These are phyloP conservation scores for Tetranychus piercei DNA, from an alignment of 2,888 invertebrate genomes.

Conservation along the genomic window DNA sequence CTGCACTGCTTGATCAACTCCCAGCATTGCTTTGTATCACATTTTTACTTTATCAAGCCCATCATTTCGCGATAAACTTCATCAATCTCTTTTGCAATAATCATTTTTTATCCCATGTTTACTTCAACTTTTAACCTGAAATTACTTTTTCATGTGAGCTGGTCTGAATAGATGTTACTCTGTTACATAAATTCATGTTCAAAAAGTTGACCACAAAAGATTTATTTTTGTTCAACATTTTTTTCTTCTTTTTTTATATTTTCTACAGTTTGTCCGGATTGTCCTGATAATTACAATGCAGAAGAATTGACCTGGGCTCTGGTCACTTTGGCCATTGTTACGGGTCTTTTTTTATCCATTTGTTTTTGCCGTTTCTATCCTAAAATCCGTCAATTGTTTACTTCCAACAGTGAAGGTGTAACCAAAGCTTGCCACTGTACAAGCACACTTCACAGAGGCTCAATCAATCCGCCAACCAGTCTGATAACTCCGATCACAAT, in stretches of 20 bases:
- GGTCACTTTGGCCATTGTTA: not conserved
- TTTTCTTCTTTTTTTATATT: too few species aligned
- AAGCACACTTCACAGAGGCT: not conserved
- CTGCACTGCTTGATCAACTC: too few species aligned
- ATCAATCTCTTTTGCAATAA: not conserved
- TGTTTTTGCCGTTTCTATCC: conserved; percentile 11
- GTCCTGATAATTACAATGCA: not conserved
- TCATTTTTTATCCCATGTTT: not conserved
- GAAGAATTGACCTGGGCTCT: conserved; percentile 11
- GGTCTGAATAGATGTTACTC: too few species aligned
- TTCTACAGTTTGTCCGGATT: not conserved
- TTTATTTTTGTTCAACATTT: not conserved
- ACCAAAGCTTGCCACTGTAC: not conserved
- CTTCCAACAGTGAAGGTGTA: not conserved
- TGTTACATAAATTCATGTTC: too few species aligned
- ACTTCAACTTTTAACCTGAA: not conserved
- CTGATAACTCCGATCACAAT: too few species aligned
- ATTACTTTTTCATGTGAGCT: not conserved
- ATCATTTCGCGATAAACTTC: too few species aligned
- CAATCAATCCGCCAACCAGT: not conserved
- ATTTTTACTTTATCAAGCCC: too few species aligned
- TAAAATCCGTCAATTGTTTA: conserved; percentile 3
- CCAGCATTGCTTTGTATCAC: too few species aligned
- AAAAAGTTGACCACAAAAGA: not conserved
- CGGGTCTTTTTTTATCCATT: not conserved